Percentiles rank a stretch among this genome's conserved stretches.
Conservation (phyloP, 2,888 invertebrate genomes). For the Beris morrisii region DNA sequence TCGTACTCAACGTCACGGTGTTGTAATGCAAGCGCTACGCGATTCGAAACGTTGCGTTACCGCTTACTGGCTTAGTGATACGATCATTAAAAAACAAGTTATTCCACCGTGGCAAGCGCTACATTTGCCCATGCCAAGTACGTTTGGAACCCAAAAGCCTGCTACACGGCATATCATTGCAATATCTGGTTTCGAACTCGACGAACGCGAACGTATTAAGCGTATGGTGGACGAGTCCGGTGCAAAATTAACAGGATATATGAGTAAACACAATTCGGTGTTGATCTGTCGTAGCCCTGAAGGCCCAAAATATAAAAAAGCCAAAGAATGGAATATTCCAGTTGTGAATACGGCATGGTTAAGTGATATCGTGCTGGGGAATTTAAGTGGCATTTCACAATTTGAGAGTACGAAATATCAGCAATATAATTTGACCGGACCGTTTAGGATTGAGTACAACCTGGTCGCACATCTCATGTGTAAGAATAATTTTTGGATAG, state of each 20-base stretch:
- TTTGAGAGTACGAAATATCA: constrained; percentile 84
- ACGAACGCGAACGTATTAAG: constrained; percentile 78
- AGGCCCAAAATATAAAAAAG: constrained; percentile 84
- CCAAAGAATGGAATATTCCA: constrained; percentile 89
- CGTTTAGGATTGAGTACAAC: constrained; percentile 84
- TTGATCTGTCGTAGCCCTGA: constrained; percentile 79
- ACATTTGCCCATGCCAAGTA: constrained; percentile 80
- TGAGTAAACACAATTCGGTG: constrained; percentile 78
- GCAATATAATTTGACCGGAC: constrained; percentile 77
- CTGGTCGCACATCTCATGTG: constrained; percentile 88
- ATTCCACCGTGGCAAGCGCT: constrained; percentile 91
- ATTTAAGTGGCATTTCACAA: constrained; percentile 78
- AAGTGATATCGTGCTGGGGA: constrained; percentile 87
- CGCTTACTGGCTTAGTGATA: constrained; percentile 89
- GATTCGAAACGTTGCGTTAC: constrained; percentile 76
- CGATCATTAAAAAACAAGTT: constrained; percentile 81
- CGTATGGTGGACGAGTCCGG: constrained; percentile 85
- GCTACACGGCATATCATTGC: constrained; percentile 77
- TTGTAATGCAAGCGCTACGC: constrained; percentile 78
- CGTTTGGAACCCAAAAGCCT: constrained; percentile 69
- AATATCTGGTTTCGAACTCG: constrained; percentile 86
- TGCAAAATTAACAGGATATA: constrained; percentile 77
- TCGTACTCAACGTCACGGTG: constrained; percentile 86
- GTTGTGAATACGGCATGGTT: constrained; percentile 94
- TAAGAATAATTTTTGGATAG: constrained; percentile 58